phyloP scores from a whole-genome alignment of 2,888 invertebrate species.

The Clostera curtula region DNA sequence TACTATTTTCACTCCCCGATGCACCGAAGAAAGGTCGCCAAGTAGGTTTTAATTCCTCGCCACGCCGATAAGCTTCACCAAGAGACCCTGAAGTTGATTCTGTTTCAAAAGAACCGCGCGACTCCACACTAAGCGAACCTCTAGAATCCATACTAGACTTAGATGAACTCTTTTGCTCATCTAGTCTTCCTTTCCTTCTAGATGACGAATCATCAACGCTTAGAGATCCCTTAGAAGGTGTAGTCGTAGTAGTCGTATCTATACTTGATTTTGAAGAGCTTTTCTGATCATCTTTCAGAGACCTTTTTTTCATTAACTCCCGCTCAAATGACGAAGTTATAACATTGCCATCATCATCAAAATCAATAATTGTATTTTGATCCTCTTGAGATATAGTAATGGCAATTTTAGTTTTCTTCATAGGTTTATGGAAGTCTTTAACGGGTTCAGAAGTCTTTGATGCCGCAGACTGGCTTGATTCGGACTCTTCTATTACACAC shows the following conservation, averaged over 20 bases:
- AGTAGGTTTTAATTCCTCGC: conserved; percentile 84
- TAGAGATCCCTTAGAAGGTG: conserved; percentile 66
- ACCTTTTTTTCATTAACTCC: conserved; percentile 56
- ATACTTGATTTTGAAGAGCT: conserved; percentile 77
- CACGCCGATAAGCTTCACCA: conserved; percentile 80
- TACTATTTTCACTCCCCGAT: conserved; percentile 85
- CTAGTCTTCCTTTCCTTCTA: conserved; percentile 54
- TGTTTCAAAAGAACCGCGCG: conserved; percentile 80
- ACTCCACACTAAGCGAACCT: conserved; percentile 79
- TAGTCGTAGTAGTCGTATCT: conserved; percentile 66
- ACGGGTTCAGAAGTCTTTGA: conserved; percentile 64
- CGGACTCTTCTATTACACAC: conserved; percentile 72
- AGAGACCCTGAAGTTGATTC: conserved; percentile 84
- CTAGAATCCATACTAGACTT: conserved; percentile 79
- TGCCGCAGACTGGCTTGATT: conserved; percentile 74
- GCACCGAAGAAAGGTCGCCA: conserved; percentile 90
- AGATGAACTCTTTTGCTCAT: conserved; percentile 73
- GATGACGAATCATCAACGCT: conserved; percentile 71
- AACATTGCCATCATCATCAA: conserved; percentile 68
- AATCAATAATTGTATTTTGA: conserved; percentile 69
- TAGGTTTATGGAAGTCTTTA: conserved; percentile 64
- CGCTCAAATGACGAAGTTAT: conserved; percentile 63
- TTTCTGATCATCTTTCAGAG: conserved; percentile 65
- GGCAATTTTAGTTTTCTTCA: conserved; percentile 69
- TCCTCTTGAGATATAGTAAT: conserved; percentile 73